Evolutionary conservation across 2,888 invertebrate genomes (phyloP), one percentile per base, ranked within the genome.

Genomic region (Xylota sylvarum): DNA sequence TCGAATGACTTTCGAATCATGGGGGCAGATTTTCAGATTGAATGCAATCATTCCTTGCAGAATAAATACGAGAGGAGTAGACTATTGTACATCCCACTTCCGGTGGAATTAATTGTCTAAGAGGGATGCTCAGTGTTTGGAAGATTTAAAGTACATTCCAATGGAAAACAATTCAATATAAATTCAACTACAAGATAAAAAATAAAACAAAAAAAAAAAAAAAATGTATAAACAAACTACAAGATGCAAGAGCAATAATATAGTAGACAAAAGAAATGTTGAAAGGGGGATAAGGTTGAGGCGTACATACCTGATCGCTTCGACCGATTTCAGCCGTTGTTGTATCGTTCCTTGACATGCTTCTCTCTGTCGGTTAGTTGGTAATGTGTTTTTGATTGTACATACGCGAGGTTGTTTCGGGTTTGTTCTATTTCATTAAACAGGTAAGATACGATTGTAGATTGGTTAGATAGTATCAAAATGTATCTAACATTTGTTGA

Each of bases 291-390:
- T 35, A 40, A 14, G 43, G 14, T 48, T 4, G 27, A 27, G 35
- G 17, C 4, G 6, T 70, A 82, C 86, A 67, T 78, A 86, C 86
- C 86, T 86, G 86, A 43, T 86, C 86, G 58, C 86, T 86, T 5
- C 86, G 86, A 46, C 86, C 86, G 30, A 86, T 86, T 77, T 86
- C 86, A 50, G 82, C 86, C 62, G 86, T 82, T 52, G 77, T 67
- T 82, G 86, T 77, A 50, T 86, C 86, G 73, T 69, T 86, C 69
- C 86, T 82, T 62, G 86, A 86, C 86, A 86, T 86, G n/a, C 27
- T 80, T 70, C 58, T 65, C 58, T 65, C 32, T 84, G 56, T 58
- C 27, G 62, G 82, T 81, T 86, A 72, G 72, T 72, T 72, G 7
- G 60, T 12, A 32, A 23, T 77, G 55, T 73, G 17, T 58, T 65